These are phyloP conservation scores for Thereva unica DNA, from an alignment of 2,888 invertebrate genomes.

Conservation along the genomic window DNA sequence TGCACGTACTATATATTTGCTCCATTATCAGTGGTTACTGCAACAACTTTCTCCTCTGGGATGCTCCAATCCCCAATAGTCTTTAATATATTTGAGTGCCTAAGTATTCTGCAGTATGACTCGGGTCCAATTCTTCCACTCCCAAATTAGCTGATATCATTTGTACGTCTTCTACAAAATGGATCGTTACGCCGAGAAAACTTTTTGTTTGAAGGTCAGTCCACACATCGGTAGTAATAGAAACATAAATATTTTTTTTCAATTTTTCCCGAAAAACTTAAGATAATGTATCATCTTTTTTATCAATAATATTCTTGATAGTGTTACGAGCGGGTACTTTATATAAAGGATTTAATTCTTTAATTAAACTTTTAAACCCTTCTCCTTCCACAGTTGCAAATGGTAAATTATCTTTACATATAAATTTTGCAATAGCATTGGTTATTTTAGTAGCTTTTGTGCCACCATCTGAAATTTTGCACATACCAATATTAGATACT, in stretches of 20 bases:
- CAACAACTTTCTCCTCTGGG: slow-evolving; percentile 36
- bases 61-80: slow-evolving; percentile 42
- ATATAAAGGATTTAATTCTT: not conserved
- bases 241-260: not conserved
- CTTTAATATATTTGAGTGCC: slow-evolving; percentile 33
- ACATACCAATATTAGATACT: too few species aligned
- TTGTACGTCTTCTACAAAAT: slow-evolving; percentile 33
- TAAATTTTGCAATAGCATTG: not conserved
- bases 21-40: slow-evolving; percentile 43
- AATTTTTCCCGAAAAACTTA: not conserved
- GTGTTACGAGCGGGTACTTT: not conserved
- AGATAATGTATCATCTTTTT: not conserved
- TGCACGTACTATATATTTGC: slow-evolving; percentile 44
- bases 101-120: slow-evolving; percentile 43
- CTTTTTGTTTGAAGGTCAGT: slow-evolving; percentile 41
- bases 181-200: slow-evolving; percentile 40
- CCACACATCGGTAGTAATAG: slow-evolving; percentile 42
- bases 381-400: not conserved
- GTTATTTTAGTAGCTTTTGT: too few species aligned
- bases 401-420: not conserved
- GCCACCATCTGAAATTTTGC: too few species aligned
- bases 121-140: slow-evolving; percentile 39
- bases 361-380: not conserved
- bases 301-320: not conserved
- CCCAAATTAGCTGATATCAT: slow-evolving; percentile 41